Evolutionary conservation across 2,797 vertebrate genomes (phyloP).

Genomic region (Myotis daubentonii): DNA sequence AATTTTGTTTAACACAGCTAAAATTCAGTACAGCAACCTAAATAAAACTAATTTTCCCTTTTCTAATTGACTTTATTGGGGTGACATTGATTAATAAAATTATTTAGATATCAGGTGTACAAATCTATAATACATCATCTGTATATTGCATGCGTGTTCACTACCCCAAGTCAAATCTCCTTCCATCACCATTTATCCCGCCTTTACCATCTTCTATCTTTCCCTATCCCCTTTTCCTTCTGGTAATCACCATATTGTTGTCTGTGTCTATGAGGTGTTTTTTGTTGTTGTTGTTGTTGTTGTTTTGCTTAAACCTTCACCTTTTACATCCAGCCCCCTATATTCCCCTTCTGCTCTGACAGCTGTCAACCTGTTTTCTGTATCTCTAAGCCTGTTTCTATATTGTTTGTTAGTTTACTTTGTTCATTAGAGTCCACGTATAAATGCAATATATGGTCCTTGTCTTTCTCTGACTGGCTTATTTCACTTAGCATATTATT

Average conservation of each 20-base stretch:
- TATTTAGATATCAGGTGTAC: not conserved
- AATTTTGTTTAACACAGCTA: not conserved
- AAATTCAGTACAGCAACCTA: not conserved
- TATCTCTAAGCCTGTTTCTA: not conserved
- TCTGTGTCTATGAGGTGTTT: not conserved
- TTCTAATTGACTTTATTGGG: not conserved
- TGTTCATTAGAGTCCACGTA: not conserved
- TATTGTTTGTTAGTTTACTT: not conserved
- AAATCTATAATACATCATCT: not conserved
- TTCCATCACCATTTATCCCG: not conserved
- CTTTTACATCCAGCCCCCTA: not conserved
- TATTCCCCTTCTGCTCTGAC: not conserved
- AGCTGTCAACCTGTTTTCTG: not conserved
- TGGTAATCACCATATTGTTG: not conserved
- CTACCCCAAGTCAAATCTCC: not conserved
- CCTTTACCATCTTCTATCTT: not conserved
- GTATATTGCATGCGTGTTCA: not conserved
- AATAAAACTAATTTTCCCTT: conserved; percentile 20
- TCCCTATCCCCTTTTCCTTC: not conserved
- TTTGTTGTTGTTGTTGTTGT: not conserved
- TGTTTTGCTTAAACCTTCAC: not conserved
- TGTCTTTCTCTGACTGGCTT: not conserved
- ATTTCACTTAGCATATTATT: not conserved
- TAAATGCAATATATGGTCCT: not conserved
- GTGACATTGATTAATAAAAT: not conserved